These are phyloP conservation scores for Wasmannia auropunctata DNA, from an alignment of 1,140 invertebrate genomes.

Conservation along the genomic window DNA sequence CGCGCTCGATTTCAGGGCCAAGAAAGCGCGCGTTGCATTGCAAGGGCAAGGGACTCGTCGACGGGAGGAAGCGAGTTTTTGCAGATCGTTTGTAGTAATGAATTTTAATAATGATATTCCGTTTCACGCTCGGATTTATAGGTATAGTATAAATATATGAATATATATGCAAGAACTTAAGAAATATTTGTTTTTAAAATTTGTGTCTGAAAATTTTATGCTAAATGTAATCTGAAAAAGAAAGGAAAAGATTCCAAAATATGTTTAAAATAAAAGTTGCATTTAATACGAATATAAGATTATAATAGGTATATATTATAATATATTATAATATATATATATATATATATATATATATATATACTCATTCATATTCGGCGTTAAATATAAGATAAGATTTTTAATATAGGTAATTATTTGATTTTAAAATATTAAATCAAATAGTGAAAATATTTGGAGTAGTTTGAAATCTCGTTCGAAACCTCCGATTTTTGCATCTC, in stretches of 20 bases:
- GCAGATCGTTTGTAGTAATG: background rate
- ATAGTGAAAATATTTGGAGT: background rate
- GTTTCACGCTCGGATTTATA: background rate
- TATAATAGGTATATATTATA: too few relatives aligned
- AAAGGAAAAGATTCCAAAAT: background rate
- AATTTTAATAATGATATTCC: background rate
- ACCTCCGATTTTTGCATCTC: background rate
- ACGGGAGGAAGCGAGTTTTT: background rate
- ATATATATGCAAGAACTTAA: background rate
- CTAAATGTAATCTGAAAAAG: background rate
- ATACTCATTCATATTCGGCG: background rate
- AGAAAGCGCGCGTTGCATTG: slow-evolving; percentile 15
- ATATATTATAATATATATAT: too few relatives aligned
- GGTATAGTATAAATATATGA: background rate
- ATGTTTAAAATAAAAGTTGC: background rate
- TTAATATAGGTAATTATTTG: background rate
- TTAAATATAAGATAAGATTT: background rate
- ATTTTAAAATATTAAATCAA: background rate
- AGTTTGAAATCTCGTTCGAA: too few relatives aligned
- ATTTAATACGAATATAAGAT: background rate
- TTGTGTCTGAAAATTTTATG: background rate
- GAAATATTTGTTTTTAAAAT: too few relatives aligned
- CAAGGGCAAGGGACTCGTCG: background rate
- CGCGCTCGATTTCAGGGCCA: slow-evolving; percentile 41
- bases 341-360: too few relatives aligned